phyloP scores from a whole-genome alignment of 1,140 invertebrate species.

The Proctacanthus coquilletti region DNA sequence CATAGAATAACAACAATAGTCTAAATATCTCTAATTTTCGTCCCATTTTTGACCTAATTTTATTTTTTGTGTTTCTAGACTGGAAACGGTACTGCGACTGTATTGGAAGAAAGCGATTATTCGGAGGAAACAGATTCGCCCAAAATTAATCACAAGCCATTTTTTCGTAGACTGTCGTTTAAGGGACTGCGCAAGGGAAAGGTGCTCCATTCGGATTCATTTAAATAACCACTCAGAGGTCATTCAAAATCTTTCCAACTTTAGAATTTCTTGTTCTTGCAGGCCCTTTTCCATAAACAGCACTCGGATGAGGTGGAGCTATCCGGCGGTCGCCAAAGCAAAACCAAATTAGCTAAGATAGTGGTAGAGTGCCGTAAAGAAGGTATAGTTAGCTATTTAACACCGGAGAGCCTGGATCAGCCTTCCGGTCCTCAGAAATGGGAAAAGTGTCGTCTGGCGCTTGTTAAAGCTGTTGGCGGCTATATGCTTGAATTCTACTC shows the following conservation, averaged over 20 bases:
- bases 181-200: slow-evolving; percentile 52
- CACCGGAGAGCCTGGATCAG: slow-evolving; percentile 75
- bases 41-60: background rate
- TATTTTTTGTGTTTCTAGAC: slow-evolving; percentile 7
- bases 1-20: too few relatives aligned
- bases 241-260: slow-evolving; percentile 12
- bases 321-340: slow-evolving; percentile 53
- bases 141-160: slow-evolving; percentile 63
- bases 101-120: slow-evolving; percentile 38
- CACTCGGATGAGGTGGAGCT: slow-evolving; percentile 78
- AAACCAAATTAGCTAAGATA: slow-evolving; percentile 78
- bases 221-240: background rate
- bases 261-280: slow-evolving; percentile 22
- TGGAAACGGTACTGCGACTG: slow-evolving; percentile 15
- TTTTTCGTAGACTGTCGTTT: slow-evolving; percentile 73
- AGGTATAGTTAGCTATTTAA: slow-evolving; percentile 78
- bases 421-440: slow-evolving; percentile 72
- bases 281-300: slow-evolving; percentile 71
- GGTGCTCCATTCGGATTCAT: slow-evolving; percentile 12
- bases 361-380: slow-evolving; percentile 86
- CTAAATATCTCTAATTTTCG: background rate
- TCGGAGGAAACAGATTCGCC: slow-evolving; percentile 66
- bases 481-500: slow-evolving; percentile 94
- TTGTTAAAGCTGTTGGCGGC: slow-evolving; percentile 82
- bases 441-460: slow-evolving; percentile 80